Evolutionary conservation across 2,113 vertebrate species (phyloP), one percentile per base, ranked within the genome.

Genomic region (Nycticebus coucang): DNA sequence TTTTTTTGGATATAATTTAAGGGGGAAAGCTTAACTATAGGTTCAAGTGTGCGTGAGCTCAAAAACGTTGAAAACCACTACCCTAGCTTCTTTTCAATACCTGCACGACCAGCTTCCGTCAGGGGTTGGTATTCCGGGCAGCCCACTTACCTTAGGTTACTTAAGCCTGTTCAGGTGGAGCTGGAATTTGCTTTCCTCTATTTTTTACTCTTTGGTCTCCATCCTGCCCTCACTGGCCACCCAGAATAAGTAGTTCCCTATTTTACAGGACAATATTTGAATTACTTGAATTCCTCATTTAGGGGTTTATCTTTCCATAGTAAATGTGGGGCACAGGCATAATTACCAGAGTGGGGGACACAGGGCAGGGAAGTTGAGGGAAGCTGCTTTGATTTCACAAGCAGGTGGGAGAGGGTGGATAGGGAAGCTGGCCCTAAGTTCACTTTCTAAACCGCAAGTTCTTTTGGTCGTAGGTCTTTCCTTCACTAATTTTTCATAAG

Each of bases 361-460:
- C 22, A 60, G 30, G 10, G 18, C 11, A 13, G 68, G 33, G 24
- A 53, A 18, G 17, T 13, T 4, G 45, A 72, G 30, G 2, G 21
- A 74, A 30, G 33, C 35, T 33, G 82, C 77, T 37, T 21, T 69
- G 75, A 55, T 80, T 33, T 59, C 66, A 50, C 15, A 59, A 45
- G 45, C 5, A 50, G 6, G 28, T 13, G 84, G 75, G 28, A 0
- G 33, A 30, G 10, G 9, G 9, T 22, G 69, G 30, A 14, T 7
- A 59, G n/a, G 35, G n/a, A 78, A 21, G 24, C n/a, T 12, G 10
- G 68, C 26, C 30, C 10, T 0, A 17, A 14, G 55, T 12, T 53
- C 45, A 30, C 7, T 0, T 26, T 41, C 62, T 78, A 35, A 14
- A 6, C 41, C 8, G 57, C 12, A 53, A 64, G 8, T 30, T 78